A percentile compares a stretch with the other conserved stretches of the same genome.
phyloP scores from a whole-genome alignment of 2,797 vertebrate genomes.

The Danio kyathit region DNA sequence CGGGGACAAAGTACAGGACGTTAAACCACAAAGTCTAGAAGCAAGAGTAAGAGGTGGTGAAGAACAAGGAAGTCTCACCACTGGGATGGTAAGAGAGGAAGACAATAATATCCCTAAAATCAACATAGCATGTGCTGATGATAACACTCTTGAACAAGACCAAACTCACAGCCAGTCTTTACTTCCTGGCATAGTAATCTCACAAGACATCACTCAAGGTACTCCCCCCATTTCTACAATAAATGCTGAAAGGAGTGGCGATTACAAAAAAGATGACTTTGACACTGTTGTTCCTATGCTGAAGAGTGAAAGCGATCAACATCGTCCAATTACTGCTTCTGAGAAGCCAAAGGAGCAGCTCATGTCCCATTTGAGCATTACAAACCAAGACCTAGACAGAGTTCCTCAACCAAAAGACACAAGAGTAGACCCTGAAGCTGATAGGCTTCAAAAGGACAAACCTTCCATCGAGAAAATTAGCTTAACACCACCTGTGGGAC shows the following conservation, averaged over 20 bases:
- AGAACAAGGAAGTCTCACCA: slow-evolving; percentile 21
- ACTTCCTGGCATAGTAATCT: slow-evolving; percentile 42
- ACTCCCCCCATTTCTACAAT: slow-evolving; percentile 72
- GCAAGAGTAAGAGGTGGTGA: slow-evolving; percentile 46
- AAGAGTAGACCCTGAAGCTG: slow-evolving; percentile 66
- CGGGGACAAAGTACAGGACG: slow-evolving; percentile 58
- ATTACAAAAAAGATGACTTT: slow-evolving; percentile 53
- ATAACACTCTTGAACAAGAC: slow-evolving; percentile 54
- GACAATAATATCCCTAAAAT: slow-evolving; percentile 71
- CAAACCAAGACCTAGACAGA: slow-evolving; percentile 60
- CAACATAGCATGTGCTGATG: slow-evolving; percentile 73
- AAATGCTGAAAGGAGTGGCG: slow-evolving; percentile 65
- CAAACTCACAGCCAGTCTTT: slow-evolving; percentile 17
- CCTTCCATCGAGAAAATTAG: slow-evolving; percentile 72
- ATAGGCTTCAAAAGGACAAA: slow-evolving; percentile 71
- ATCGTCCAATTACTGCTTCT: slow-evolving; percentile 12
- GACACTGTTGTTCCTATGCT: slow-evolving; percentile 64
- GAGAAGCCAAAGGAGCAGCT: slow-evolving; percentile 68
- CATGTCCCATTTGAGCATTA: slow-evolving; percentile 39
- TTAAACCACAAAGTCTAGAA: slow-evolving; percentile 65
- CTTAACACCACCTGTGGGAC: slow-evolving; percentile 74
- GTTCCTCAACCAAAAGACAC: slow-evolving; percentile 67
- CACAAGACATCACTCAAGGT: slow-evolving; percentile 57
- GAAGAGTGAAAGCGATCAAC: slow-evolving; percentile 60
- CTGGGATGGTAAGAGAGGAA: slow-evolving; percentile 53